Conservation (phyloP, 2,113 vertebrate genomes). For the Sebastes schlegelii region DNA sequence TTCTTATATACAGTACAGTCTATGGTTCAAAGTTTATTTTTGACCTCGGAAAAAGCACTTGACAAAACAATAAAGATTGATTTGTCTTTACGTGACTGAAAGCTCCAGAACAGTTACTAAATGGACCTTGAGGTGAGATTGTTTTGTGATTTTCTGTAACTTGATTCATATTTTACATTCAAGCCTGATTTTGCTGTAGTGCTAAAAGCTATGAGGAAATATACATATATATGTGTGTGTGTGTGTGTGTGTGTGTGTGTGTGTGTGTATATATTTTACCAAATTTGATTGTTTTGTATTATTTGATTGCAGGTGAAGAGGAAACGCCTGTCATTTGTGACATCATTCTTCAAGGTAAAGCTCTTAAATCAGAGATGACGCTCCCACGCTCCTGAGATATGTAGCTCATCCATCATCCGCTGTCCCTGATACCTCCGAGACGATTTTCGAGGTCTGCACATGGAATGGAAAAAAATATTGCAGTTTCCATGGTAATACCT, state of each 20-base stretch:
- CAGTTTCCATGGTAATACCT: conserved; percentile 63
- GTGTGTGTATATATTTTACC: neutral
- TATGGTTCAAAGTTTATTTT: neutral
- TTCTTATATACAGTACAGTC: neutral
- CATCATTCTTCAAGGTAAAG: conserved; percentile 31
- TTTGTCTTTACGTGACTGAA: neutral
- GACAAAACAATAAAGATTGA: neutral
- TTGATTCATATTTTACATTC: neutral
- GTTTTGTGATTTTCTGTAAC: neutral
- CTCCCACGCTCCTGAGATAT: conserved; percentile 15
- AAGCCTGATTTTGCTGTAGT: neutral
- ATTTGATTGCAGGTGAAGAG: conserved; percentile 2
- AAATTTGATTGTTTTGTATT: neutral
- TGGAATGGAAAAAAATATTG: conserved; percentile 24
- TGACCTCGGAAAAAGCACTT: neutral
- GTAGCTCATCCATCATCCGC: conserved; percentile 49
- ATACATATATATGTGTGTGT: too few relatives aligned
- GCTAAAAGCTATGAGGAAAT: neutral
- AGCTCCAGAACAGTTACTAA: neutral
- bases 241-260: neutral
- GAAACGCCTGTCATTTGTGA: neutral
- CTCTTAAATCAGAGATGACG: conserved; percentile 32
- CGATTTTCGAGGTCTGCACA: conserved; percentile 21
- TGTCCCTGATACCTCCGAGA: neutral
- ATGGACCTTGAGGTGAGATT: neutral